Conservation (phyloP, 2,113 vertebrate species). For the Pseudopodoces humilis region DNA sequence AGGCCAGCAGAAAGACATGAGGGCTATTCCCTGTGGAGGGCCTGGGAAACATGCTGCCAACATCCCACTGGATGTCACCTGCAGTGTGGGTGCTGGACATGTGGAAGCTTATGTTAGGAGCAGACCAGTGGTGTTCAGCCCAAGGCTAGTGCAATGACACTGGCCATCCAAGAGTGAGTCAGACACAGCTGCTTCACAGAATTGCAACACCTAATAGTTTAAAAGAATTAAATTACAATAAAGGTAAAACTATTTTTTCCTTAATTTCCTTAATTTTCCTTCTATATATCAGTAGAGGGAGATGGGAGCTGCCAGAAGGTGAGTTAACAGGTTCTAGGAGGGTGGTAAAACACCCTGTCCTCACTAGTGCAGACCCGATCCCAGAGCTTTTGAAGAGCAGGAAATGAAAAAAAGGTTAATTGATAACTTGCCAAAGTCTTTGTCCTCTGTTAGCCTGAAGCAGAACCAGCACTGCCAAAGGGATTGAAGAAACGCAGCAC, state of each 20-base stretch:
- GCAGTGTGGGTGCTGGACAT: neutral
- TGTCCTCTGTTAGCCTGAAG: neutral
- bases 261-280: neutral
- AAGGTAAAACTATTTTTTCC: neutral
- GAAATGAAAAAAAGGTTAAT: neutral
- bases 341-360: neutral
- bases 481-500: neutral
- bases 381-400: neutral
- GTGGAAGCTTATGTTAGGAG: neutral
- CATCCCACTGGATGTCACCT: neutral
- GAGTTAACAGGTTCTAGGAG: neutral
- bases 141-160: neutral
- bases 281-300: neutral
- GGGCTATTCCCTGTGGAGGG: neutral
- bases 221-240: neutral
- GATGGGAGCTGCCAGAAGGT: neutral
- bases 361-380: neutral
- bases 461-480: neutral
- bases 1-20: neutral
- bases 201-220: neutral
- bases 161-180: neutral
- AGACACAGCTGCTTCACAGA: neutral
- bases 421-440: neutral
- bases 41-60: neutral
- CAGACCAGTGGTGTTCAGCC: neutral